Base-by-base conservation (phyloP, 2,888 invertebrate species). In the Teinopalpus imperialis region DNA sequence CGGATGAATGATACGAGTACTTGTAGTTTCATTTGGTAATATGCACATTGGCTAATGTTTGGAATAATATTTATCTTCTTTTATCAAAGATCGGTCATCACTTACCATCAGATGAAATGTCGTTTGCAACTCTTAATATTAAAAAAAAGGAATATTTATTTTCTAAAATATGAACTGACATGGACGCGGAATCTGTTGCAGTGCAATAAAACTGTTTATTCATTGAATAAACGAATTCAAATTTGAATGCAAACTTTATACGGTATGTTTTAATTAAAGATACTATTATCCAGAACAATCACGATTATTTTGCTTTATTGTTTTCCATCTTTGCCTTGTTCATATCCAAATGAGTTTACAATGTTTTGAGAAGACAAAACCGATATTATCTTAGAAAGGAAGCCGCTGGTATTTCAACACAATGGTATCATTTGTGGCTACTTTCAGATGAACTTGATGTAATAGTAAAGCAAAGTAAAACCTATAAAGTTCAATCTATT, bases 261-360 rank as follows among this genome's bases (percentile, higher is more conserved):
- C 39, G 45, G 45, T 26, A 20, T 37, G 39, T 40, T 45, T 39
- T 45, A 46, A 40, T 46, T 46, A 34, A 46, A 21, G 34, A 34
- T 40, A 14, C 34, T 23, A 40, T 34, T 40, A 45, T 40, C 26
- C 32, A n/a, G 26, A 39, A 39, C 32, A 26, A 45, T 34, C 34
- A 6, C 32, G 14, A 40, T 34, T 46, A 46, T 46, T 45, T 46
- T 31, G 34, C 45, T 34, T 40, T 40, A 46, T 46, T 46, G 34
- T 39, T 27, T 29, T 21, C 45, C 45, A 34, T 34, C 29, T 46
- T 40, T 27, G 45, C 40, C 16, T 16, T 14, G 29, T 21, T 12
- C 21, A 40, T 27, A 14, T 32, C 45, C 45, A 46, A 46, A 46
- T 46, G 40, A 31, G 44, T 44, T 44, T 23, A 40, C 29, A 29